Evolutionary conservation across 2,888 invertebrate genomes (phyloP).

Genomic region (Neuroscelio doddi): DNA sequence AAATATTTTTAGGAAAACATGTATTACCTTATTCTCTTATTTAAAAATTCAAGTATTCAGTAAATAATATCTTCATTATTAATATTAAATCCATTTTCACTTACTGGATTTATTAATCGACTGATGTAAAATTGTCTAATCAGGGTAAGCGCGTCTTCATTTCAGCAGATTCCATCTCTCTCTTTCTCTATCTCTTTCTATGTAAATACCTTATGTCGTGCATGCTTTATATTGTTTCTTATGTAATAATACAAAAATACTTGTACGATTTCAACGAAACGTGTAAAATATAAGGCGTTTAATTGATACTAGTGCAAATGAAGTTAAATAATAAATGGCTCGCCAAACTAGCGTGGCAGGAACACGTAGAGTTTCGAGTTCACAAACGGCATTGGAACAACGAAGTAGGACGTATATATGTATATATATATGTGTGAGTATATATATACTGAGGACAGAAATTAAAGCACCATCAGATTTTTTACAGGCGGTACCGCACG

Average conservation of each 20-base stretch:
- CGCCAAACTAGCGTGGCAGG: too few relatives aligned
- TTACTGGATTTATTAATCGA: too few relatives aligned
- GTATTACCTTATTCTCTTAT: not conserved
- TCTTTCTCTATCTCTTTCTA: conserved; percentile 20
- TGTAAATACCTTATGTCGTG: conserved; percentile 38
- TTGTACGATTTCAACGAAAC: conserved; percentile 9
- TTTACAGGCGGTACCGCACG: conserved; percentile 8
- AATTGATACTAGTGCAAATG: not conserved
- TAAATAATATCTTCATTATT: not conserved
- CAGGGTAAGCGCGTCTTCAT: too few relatives aligned
- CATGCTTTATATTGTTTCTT: conserved; percentile 19
- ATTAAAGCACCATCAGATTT: conserved; percentile 21
- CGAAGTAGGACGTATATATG: conserved; percentile 17
- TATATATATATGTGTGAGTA: too few relatives aligned
- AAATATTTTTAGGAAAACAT: not conserved
- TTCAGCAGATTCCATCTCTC: conserved; percentile 42
- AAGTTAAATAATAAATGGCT: too few relatives aligned
- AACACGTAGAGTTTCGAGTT: too few relatives aligned
- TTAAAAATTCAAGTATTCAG: too few relatives aligned
- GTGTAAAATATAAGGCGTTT: conserved; percentile 11
- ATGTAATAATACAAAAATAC: conserved; percentile 4
- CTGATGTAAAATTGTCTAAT: too few relatives aligned
- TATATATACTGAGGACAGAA: not conserved
- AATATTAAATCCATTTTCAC: not conserved
- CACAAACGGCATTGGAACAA: conserved; percentile 18